phyloP scores from a whole-genome alignment of 2,797 vertebrate genomes.

The Sebastes oblongus region DNA sequence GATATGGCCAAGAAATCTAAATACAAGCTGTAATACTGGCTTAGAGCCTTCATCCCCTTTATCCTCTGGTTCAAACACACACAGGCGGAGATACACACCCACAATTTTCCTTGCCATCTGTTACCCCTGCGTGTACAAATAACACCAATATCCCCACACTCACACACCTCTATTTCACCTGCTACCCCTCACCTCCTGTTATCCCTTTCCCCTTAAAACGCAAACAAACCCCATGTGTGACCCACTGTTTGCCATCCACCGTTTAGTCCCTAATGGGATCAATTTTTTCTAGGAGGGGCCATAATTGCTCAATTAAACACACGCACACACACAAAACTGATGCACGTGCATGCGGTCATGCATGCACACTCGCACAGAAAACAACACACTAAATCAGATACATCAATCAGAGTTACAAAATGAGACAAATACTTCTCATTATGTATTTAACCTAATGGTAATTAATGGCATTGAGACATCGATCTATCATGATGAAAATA shows the following conservation, averaged over 20 bases:
- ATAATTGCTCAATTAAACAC: slow-evolving; percentile 73
- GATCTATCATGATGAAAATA: slow-evolving; percentile 55
- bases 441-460: slow-evolving; percentile 73
- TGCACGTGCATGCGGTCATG: not conserved
- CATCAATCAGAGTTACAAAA: slow-evolving; percentile 70
- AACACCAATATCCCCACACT: slow-evolving; percentile 42
- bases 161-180: slow-evolving; percentile 60
- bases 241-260: slow-evolving; percentile 68
- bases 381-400: slow-evolving; percentile 19
- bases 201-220: slow-evolving; percentile 52
- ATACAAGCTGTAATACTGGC: slow-evolving; percentile 11
- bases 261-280: slow-evolving; percentile 77
- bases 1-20: slow-evolving; percentile 4
- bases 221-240: slow-evolving; percentile 67
- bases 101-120: slow-evolving; percentile 66
- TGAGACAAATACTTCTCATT: slow-evolving; percentile 67
- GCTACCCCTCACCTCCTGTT: slow-evolving; percentile 64
- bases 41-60: slow-evolving; percentile 28
- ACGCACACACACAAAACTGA: slow-evolving; percentile 24
- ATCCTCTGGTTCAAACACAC: slow-evolving; percentile 39
- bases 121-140: slow-evolving; percentile 53
- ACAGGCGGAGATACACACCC: slow-evolving; percentile 42
- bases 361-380: not conserved
- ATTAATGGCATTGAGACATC: slow-evolving; percentile 61
- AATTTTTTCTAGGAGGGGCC: slow-evolving; percentile 62